Conservation (phyloP, 2,888 invertebrate species). For the Eurytoma californica region DNA sequence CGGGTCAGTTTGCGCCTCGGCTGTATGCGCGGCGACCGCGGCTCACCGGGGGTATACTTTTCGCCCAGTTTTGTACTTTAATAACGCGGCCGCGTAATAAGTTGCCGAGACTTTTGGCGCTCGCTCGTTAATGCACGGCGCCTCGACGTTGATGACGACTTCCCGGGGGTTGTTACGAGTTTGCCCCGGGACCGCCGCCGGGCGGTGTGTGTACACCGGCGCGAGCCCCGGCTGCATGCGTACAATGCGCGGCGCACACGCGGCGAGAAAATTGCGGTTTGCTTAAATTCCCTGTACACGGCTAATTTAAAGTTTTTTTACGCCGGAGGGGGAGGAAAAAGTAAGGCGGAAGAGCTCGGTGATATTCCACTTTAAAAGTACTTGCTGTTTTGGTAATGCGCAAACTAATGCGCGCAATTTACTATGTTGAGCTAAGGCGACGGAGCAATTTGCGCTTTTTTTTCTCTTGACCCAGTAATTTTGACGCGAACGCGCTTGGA, state of each 20-base stretch:
- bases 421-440: background rate
- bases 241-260: background rate
- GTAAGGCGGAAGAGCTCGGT: background rate
- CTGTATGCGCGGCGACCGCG: background rate
- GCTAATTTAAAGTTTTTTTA: conserved; percentile 45
- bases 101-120: conserved; percentile 32
- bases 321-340: background rate
- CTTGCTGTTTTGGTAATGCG: conserved; percentile 9
- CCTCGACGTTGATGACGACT: conserved; percentile 41
- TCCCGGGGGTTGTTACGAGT: conserved; percentile 24
- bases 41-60: conserved; percentile 14
- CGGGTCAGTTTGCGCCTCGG: conserved; percentile 28
- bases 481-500: background rate
- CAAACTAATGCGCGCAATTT: conserved; percentile 26
- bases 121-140: background rate
- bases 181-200: background rate
- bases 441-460: background rate
- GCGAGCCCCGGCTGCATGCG: background rate
- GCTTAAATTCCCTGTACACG: conserved; percentile 39
- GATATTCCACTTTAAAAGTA: conserved; percentile 36
- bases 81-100: conserved; percentile 38
- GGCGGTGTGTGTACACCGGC: background rate
- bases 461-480: background rate
- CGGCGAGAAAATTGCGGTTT: conserved; percentile 29
- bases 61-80: conserved; percentile 29